Evolutionary conservation across 2,797 vertebrate species (phyloP), one percentile per base, ranked within the genome.

Genomic region (Glyptemys insculpta): DNA sequence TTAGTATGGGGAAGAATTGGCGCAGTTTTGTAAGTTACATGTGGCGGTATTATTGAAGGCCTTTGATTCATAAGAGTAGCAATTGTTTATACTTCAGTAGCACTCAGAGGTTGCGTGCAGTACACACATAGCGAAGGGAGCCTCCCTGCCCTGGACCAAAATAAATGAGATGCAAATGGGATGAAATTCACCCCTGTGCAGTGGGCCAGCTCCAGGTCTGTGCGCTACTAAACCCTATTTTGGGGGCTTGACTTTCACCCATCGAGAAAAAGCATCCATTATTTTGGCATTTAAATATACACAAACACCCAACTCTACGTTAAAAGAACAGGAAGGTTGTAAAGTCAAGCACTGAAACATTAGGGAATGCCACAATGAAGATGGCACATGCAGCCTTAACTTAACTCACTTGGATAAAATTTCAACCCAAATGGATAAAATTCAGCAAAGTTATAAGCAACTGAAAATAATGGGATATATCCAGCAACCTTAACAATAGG

Each of bases 281-380:
- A 27, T 15, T 29, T 78, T 44, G 44, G 14, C 6, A 0, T 41
- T n/a, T 56, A 10, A 1, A 65, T 68, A 0, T 27, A 79, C 80
- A 31, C 23, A 5, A 2, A 18, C 74, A 0, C 2, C 0, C 12
- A 21, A 62, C 54, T 52, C 27, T 0, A 1, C 11, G 57, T 53
- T 49, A 49, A 49, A 16, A 47, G 41, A 1, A 18, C 34, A 19
- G 23, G 56, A 88, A 49, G 0, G 10, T 1, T 83, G 90, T 56
- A 18, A 37, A 78, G 49, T 0, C 1, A 76, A 44, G 56, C 3
- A 1, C 27, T n/a, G 34, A 5, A 72, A 1, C 1, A 52, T 37
- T 2, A 3, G 29, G 44, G 3, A 31, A 85, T 4, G 74, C 57
- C 86, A 74, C 65, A 19, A 62, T 81, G 5, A 1, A 41, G 53